A percentile compares a stretch with the other conserved stretches of the same genome.
Evolutionary conservation across 2,888 invertebrate genomes (phyloP).

Genomic region (Chironomus riparius): DNA sequence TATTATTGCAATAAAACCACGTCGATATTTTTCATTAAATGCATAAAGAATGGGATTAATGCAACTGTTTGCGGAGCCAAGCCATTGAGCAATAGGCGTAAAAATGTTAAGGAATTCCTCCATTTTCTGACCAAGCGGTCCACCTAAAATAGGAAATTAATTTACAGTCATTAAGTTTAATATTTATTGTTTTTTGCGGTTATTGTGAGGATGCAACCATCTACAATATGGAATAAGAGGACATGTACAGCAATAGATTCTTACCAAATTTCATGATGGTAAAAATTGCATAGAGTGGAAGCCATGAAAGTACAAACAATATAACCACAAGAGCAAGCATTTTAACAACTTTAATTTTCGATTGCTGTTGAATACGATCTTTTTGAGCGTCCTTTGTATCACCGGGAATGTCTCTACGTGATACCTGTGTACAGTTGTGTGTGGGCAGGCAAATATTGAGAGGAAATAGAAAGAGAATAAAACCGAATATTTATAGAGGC

Average conservation of each 20-base stretch:
- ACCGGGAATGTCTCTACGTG: constrained; percentile 78
- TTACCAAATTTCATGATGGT: constrained; percentile 77
- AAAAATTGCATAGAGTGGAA: constrained; percentile 83
- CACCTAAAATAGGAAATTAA: constrained; percentile 31
- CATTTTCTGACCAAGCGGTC: constrained; percentile 59
- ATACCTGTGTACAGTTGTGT: constrained; percentile 45
- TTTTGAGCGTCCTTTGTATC: constrained; percentile 86
- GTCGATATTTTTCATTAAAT: constrained; percentile 86
- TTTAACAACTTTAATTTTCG: constrained; percentile 89
- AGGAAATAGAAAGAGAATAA: too few species aligned
- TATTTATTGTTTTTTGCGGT: not conserved
- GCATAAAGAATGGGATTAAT: constrained; percentile 92
- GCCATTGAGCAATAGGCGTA: constrained; percentile 84
- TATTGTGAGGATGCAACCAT: not conserved
- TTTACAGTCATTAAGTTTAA: not conserved
- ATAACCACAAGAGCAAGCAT: constrained; percentile 90
- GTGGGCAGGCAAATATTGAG: too few species aligned
- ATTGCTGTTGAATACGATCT: constrained; percentile 88
- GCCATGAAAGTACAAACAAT: constrained; percentile 87
- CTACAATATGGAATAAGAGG: too few species aligned
- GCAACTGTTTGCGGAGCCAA: constrained; percentile 89
- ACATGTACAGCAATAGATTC: not conserved
- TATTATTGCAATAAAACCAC: constrained; percentile 80
- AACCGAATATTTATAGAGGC: too few species aligned
- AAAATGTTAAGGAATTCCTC: constrained; percentile 70